phyloP scores from a whole-genome alignment of 2,797 vertebrate species.

The Erpetoichthys calabaricus region DNA sequence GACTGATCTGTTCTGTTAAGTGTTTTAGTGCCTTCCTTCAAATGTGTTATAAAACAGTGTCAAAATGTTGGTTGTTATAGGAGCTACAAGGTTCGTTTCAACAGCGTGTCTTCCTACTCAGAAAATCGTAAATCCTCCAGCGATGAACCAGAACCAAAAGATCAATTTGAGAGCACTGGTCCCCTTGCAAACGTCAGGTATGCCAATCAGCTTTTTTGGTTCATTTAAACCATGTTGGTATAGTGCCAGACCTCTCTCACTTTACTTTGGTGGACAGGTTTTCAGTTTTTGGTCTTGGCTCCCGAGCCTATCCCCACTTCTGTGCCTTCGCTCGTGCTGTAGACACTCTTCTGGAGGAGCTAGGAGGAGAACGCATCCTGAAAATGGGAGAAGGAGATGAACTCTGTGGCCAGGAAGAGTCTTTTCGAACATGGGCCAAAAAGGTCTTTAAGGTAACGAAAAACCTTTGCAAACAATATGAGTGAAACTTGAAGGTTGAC shows the following conservation, averaged over 20 bases:
- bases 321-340: constrained; percentile 94
- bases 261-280: constrained; percentile 54
- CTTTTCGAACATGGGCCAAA: constrained; percentile 96
- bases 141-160: constrained; percentile 67
- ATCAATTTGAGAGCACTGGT: constrained; percentile 87
- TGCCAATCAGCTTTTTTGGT: background rate
- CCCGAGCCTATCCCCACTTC: constrained; percentile 93
- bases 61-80: constrained; percentile 32
- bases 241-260: background rate
- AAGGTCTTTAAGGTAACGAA: constrained; percentile 89
- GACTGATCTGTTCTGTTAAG: constrained; percentile 1
- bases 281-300: constrained; percentile 92
- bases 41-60: no score
- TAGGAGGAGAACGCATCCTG: constrained; percentile 93
- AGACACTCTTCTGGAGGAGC: constrained; percentile 91
- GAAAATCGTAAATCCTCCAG: constrained; percentile 82
- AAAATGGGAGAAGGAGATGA: constrained; percentile 96
- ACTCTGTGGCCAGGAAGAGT: constrained; percentile 93
- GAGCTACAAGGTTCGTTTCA: constrained; percentile 97
- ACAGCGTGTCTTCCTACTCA: constrained; percentile 89
- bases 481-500: no score
- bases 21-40: background rate
- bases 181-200: constrained; percentile 92
- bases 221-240: background rate
- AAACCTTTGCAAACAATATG: background rate